These are phyloP conservation scores for Pygmarrhopalites habei DNA, from an alignment of 1,140 invertebrate species.

Conservation along the genomic window DNA sequence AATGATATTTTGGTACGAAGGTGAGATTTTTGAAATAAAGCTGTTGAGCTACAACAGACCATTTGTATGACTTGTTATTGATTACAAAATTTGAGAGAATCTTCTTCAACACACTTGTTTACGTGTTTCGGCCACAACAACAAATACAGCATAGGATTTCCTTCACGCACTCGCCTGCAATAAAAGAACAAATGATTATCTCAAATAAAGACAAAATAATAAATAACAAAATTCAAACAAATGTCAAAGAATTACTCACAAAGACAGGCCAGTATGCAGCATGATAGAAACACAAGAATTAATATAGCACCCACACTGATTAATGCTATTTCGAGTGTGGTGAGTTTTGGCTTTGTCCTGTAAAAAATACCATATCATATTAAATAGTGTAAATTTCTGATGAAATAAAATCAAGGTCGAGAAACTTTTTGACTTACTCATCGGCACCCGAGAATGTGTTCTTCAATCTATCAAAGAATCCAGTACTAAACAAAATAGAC, in stretches of 20 bases:
- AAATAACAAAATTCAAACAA: too few relatives aligned
- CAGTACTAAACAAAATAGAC: too few relatives aligned
- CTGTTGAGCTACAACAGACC: background rate
- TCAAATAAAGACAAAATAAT: too few relatives aligned
- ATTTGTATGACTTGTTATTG: background rate
- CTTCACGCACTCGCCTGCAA: conserved; percentile 35
- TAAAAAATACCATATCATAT: background rate
- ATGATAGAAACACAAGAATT: conserved; percentile 24
- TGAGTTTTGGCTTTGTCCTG: conserved; percentile 1
- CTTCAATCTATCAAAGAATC: background rate
- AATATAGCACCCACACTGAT: conserved; percentile 22
- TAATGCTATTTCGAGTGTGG: conserved; percentile 16
- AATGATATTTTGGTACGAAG: background rate
- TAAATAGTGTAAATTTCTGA: background rate
- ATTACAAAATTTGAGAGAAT: background rate
- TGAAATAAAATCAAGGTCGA: background rate
- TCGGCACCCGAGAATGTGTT: background rate
- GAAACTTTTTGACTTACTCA: background rate
- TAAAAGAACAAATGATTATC: too few relatives aligned
- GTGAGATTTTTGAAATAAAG: background rate
- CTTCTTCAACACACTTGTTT: background rate
- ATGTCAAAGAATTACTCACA: too few relatives aligned
- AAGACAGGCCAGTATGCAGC: conserved; percentile 34
- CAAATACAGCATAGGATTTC: conserved; percentile 37
- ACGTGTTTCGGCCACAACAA: conserved; percentile 22